Evolutionary conservation across 1,140 invertebrate genomes (phyloP).

Genomic region (Sarcophaga peregrina): DNA sequence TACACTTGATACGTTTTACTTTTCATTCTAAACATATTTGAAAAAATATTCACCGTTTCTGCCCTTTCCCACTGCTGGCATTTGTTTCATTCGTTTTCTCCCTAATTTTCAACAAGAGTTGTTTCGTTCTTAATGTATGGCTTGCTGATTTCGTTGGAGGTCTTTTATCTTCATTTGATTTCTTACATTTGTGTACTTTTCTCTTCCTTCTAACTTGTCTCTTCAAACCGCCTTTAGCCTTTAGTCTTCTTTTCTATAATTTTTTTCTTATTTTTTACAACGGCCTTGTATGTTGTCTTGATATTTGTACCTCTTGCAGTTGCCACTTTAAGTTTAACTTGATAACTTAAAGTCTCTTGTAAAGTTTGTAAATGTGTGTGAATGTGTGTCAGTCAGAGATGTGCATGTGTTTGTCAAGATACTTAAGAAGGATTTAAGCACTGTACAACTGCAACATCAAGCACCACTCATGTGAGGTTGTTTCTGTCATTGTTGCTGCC

Average conservation of each 20-base stretch:
- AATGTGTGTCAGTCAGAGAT: no score
- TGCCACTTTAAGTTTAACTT: not conserved
- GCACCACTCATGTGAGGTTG: slow-evolving; percentile 11
- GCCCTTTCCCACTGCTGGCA: no score
- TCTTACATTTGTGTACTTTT: not conserved
- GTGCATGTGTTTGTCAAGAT: slow-evolving; percentile 16
- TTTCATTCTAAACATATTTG: no score
- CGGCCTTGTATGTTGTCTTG: slow-evolving; percentile 1
- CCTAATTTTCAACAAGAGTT: not conserved
- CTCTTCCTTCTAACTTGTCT: not conserved
- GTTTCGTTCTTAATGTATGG: slow-evolving; percentile 1
- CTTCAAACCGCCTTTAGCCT: no score
- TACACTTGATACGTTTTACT: not conserved
- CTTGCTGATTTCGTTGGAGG: not conserved
- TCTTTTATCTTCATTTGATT: no score
- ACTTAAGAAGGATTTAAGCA: slow-evolving; percentile 34
- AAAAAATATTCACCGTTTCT: no score
- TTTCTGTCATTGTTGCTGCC: not conserved
- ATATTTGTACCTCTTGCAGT: not conserved
- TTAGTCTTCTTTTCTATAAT: no score
- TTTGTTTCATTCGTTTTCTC: not conserved
- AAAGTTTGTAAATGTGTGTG: no score
- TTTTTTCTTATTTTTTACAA: not conserved
- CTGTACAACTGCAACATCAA: slow-evolving; percentile 40
- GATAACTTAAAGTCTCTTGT: no score